Evolutionary conservation across 2,888 invertebrate species (phyloP).

Genomic region (Halictus ligatus): DNA sequence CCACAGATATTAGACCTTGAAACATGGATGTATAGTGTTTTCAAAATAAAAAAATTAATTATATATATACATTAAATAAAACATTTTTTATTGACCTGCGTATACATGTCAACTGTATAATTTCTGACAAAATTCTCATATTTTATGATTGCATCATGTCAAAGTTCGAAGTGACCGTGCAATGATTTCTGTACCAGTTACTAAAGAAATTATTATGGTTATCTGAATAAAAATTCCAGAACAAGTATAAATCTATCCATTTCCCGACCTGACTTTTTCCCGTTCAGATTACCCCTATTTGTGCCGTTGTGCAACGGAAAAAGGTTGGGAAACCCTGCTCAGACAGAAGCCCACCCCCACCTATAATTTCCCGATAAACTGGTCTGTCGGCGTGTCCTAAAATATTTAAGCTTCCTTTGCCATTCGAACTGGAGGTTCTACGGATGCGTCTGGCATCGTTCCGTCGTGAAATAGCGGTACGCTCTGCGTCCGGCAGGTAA

Average conservation of each 20-base stretch:
- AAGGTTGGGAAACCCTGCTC: neutral
- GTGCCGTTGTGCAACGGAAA: neutral
- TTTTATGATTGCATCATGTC: too few species aligned
- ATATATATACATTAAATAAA: too few species aligned
- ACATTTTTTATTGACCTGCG: too few species aligned
- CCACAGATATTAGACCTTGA: too few species aligned
- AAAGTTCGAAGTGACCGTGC: too few species aligned
- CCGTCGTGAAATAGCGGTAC: neutral
- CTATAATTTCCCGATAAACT: conserved; percentile 5
- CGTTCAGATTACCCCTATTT: neutral
- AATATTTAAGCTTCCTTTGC: conserved; percentile 5
- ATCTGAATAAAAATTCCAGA: neutral
- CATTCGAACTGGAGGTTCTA: neutral
- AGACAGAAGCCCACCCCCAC: neutral
- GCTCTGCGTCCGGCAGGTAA: neutral
- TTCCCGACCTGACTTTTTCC: neutral
- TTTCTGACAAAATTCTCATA: too few species aligned
- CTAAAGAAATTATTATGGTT: too few species aligned
- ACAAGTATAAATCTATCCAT: neutral
- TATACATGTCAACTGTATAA: too few species aligned
- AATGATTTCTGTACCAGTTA: too few species aligned
- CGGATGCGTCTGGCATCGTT: neutral
- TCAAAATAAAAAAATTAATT: too few species aligned
- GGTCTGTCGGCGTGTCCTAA: neutral
- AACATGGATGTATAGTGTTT: too few species aligned